Percentiles rank a stretch among this genome's conserved stretches.
Evolutionary conservation across 2,888 invertebrate species (phyloP).

Genomic region (Thymelicus lineola): DNA sequence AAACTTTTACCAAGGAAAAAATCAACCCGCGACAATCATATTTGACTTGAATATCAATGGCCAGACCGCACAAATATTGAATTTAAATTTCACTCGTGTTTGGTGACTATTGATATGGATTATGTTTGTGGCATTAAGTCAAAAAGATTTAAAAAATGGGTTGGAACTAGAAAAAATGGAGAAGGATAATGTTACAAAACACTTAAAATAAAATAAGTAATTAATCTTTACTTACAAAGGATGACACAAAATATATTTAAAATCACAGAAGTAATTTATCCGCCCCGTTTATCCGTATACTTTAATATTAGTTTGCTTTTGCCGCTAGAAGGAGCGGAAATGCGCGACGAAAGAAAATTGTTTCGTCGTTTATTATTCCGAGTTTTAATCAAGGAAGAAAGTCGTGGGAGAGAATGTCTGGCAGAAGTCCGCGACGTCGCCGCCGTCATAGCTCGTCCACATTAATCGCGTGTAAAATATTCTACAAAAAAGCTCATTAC

Average conservation of each 20-base stretch:
- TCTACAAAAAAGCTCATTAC: constrained; percentile 59
- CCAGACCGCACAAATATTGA: constrained; percentile 39
- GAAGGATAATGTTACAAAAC: not conserved
- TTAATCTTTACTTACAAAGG: no score
- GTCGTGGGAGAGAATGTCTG: constrained; percentile 61
- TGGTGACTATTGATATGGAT: not conserved
- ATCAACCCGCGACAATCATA: constrained; percentile 81
- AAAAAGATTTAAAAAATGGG: not conserved
- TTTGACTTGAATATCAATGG: constrained; percentile 79
- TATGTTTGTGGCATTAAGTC: no score
- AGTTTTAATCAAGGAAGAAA: constrained; percentile 81
- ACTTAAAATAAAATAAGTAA: not conserved
- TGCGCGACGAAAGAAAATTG: constrained; percentile 69
- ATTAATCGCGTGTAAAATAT: constrained; percentile 70
- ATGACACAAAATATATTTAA: constrained; percentile 43
- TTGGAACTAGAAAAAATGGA: not conserved
- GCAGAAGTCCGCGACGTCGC: constrained; percentile 62
- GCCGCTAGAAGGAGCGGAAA: constrained; percentile 51
- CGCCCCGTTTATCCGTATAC: constrained; percentile 53
- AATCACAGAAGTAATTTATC: constrained; percentile 50
- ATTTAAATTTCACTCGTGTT: constrained; percentile 1
- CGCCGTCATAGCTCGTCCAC: constrained; percentile 57
- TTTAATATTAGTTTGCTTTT: constrained; percentile 71
- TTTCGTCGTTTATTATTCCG: constrained; percentile 79
- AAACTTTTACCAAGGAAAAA: constrained; percentile 74